phyloP scores from a whole-genome alignment of 2,888 invertebrate species.

The Luperina testacea region DNA sequence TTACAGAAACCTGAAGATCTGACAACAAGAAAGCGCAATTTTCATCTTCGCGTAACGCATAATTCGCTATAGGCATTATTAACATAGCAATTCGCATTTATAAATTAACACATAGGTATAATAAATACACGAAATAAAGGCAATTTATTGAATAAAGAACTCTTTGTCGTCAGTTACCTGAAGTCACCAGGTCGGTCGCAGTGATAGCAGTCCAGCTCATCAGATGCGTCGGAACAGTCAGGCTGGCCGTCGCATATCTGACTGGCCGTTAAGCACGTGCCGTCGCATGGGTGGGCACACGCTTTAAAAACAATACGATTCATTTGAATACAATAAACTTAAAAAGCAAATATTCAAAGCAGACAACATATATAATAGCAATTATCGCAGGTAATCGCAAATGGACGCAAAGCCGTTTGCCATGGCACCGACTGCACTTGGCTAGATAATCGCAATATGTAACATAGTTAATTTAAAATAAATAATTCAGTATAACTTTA shows the following conservation, averaged over 20 bases:
- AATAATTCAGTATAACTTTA: not conserved
- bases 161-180: slow-evolving; percentile 77
- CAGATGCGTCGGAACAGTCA: slow-evolving; percentile 91
- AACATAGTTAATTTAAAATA: not conserved
- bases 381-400: slow-evolving; percentile 31
- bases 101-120: slow-evolving; percentile 10
- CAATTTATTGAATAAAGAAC: slow-evolving; percentile 12
- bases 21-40: not conserved
- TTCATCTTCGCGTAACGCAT: slow-evolving; percentile 37
- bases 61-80: slow-evolving; percentile 54
- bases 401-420: slow-evolving; percentile 44
- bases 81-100: slow-evolving; percentile 46
- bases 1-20: slow-evolving; percentile 41
- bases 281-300: slow-evolving; percentile 86
- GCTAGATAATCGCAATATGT: slow-evolving; percentile 28
- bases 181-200: slow-evolving; percentile 82
- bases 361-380: slow-evolving; percentile 6
- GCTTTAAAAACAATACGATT: slow-evolving; percentile 80
- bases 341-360: slow-evolving; percentile 46
- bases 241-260: slow-evolving; percentile 90
- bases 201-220: slow-evolving; percentile 84
- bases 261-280: slow-evolving; percentile 90
- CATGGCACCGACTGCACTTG: slow-evolving; percentile 33
- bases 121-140: not conserved
- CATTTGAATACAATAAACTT: slow-evolving; percentile 50